Conservation (phyloP, 2,888 invertebrate genomes). For the Thalpophila matura region DNA sequence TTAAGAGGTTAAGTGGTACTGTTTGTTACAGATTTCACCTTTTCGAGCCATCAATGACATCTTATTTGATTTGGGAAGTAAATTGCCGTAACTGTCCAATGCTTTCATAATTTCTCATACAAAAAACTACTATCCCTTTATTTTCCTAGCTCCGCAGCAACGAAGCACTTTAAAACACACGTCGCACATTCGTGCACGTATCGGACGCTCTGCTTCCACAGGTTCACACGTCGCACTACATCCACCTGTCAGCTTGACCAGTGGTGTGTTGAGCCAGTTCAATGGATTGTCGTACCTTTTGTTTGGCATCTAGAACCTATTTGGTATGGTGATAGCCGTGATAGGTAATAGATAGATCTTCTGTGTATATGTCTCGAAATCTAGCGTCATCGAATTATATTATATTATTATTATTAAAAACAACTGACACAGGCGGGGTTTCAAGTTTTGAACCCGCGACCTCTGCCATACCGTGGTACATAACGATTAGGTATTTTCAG, state of each 20-base stretch:
- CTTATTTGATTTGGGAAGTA: too few relatives aligned
- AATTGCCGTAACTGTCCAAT: too few relatives aligned
- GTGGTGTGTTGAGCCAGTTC: constrained; percentile 12
- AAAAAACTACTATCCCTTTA: not conserved
- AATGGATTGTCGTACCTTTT: constrained; percentile 5
- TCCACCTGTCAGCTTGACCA: constrained; percentile 13
- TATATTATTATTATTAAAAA: too few relatives aligned
- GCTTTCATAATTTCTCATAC: too few relatives aligned
- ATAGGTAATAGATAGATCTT: not conserved
- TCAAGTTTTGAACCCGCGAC: too few relatives aligned
- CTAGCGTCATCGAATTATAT: too few relatives aligned
- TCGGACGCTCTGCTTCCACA: constrained; percentile 13
- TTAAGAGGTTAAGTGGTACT: too few relatives aligned
- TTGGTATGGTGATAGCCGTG: not conserved
- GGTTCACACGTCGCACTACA: constrained; percentile 10
- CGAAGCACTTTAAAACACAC: constrained; percentile 9
- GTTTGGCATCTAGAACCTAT: constrained; percentile 1
- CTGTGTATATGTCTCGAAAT: not conserved
- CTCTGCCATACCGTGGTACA: too few relatives aligned
- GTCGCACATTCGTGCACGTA: constrained; percentile 21
- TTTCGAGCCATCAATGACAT: too few relatives aligned
- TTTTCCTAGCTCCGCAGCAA: constrained; percentile 1
- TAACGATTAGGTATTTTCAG: not conserved
- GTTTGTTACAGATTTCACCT: too few relatives aligned
- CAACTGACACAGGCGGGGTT: too few relatives aligned